phyloP scores from a whole-genome alignment of 2,888 invertebrate species.

The Ypsolopha sequella region DNA sequence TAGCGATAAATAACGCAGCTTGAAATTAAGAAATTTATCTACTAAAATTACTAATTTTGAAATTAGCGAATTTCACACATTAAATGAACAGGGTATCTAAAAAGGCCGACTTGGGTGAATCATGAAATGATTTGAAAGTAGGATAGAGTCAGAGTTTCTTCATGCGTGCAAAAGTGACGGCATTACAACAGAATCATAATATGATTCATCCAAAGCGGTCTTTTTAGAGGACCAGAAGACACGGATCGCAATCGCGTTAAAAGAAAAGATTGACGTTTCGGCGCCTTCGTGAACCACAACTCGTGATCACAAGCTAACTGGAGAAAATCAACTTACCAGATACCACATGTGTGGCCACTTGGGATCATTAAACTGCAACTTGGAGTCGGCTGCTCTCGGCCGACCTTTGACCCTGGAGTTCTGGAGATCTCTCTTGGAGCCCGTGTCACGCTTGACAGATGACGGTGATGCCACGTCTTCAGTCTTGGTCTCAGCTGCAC shows the following conservation, averaged over 20 bases:
- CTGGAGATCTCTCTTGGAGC: conserved; percentile 65
- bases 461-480: conserved; percentile 35
- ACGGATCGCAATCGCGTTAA: background rate
- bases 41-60: no score
- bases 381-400: conserved; percentile 48
- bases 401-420: conserved; percentile 82
- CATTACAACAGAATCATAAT: no score
- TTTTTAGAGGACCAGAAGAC: no score
- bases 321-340: conserved; percentile 77
- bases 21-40: no score
- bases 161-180: no score
- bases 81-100: no score
- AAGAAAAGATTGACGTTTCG: background rate
- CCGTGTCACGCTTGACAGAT: conserved; percentile 45
- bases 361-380: conserved; percentile 82
- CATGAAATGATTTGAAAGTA: no score
- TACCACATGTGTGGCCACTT: conserved; percentile 98
- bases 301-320: background rate
- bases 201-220: no score
- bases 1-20: no score
- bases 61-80: no score
- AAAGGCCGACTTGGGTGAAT: no score
- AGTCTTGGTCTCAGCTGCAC: conserved; percentile 34
- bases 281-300: background rate
- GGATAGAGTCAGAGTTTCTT: no score